A percentile compares a stretch with the other conserved stretches of the same genome.
phyloP scores from a whole-genome alignment of 2,888 invertebrate genomes.

The Caenorhabditis afra region DNA sequence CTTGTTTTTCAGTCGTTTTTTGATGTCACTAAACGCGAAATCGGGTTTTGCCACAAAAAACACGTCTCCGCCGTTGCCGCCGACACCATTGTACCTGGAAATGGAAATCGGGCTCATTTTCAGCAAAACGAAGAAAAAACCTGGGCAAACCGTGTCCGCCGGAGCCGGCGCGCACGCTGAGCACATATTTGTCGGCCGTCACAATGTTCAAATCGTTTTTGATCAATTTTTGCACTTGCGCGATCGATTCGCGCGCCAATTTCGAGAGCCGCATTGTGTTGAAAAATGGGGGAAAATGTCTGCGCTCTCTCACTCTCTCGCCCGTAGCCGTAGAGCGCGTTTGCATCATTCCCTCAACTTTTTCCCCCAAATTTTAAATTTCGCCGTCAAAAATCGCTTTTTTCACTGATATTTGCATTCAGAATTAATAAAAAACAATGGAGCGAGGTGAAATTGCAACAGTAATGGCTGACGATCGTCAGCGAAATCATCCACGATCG shows the following conservation, averaged over 20 bases:
- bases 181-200: constrained; percentile 31
- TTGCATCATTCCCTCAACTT: too few species aligned
- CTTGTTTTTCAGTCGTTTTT: constrained; percentile 54
- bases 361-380: too few species aligned
- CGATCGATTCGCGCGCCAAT: constrained; percentile 13
- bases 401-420: too few species aligned
- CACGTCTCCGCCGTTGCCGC: constrained; percentile 76
- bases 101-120: too few species aligned
- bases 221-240: constrained; percentile 38
- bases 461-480: too few species aligned
- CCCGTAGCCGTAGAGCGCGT: too few species aligned
- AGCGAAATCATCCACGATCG: too few species aligned
- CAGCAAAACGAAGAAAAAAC: too few species aligned
- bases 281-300: neutral
- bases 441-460: too few species aligned
- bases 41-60: constrained; percentile 66
- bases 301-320: neutral
- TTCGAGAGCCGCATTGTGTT: constrained; percentile 5
- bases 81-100: constrained; percentile 76
- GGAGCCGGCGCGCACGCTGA: constrained; percentile 66
- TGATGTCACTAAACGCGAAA: constrained; percentile 69
- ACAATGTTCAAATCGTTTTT: constrained; percentile 40
- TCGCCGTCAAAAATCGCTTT: too few species aligned
- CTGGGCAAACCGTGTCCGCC: constrained; percentile 73
- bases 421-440: too few species aligned